These are phyloP conservation scores for Gallinago undulata DNA, from an alignment of 2,113 vertebrate species.

Conservation along the genomic window DNA sequence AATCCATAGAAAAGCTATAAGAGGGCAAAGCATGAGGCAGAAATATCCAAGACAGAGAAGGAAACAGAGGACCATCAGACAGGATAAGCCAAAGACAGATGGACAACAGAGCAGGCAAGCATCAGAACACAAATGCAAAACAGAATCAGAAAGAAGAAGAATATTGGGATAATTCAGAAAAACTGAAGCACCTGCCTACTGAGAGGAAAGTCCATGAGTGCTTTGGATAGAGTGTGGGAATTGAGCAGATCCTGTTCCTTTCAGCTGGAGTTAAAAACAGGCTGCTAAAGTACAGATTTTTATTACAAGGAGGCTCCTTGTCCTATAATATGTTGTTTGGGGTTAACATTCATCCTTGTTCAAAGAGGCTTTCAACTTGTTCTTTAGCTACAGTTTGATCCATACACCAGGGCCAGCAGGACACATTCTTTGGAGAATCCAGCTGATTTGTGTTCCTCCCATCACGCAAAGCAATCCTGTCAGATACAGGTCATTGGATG, in stretches of 20 bases:
- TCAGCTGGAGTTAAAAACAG: not conserved
- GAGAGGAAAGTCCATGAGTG: not conserved
- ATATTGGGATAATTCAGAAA: not conserved
- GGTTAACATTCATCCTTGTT: not conserved
- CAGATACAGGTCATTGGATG: not conserved
- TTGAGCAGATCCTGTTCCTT: not conserved
- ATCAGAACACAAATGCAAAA: not conserved
- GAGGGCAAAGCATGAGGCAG: not conserved
- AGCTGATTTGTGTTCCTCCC: not conserved
- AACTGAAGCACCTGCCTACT: not conserved
- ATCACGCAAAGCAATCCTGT: rapidly evolving
- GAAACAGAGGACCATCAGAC: not conserved
- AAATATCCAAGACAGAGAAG: not conserved
- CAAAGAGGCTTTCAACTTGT: not conserved
- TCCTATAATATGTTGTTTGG: not conserved
- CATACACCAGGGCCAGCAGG: rapidly evolving
- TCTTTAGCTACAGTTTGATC: not conserved
- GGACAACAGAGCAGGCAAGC: not conserved
- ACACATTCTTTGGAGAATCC: not conserved
- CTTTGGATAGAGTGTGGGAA: not conserved
- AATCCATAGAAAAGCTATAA: not conserved
- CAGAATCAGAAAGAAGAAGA: not conserved
- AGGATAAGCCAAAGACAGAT: not conserved
- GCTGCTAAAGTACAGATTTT: not conserved
- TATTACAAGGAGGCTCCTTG: not conserved